A percentile compares a stretch with the other conserved stretches of the same genome.
phyloP scores from a whole-genome alignment of 1,140 invertebrate genomes.

The Diachasmimorpha longicaudata region DNA sequence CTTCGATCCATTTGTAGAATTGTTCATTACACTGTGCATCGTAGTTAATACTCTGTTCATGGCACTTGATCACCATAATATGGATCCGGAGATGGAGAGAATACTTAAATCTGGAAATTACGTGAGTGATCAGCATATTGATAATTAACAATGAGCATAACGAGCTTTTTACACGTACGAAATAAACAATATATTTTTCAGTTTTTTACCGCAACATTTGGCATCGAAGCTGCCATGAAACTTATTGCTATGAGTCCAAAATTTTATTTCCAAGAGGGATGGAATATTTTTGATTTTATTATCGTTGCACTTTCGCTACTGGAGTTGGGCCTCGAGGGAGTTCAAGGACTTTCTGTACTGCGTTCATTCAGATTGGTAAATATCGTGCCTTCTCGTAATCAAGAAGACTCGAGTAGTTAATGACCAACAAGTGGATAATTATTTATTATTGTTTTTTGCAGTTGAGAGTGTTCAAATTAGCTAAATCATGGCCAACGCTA shows the following conservation, averaged over 20 bases:
- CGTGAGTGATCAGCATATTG: conserved; percentile 70
- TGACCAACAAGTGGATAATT: not conserved
- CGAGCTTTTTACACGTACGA: no score
- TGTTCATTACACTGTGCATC: conserved; percentile 98
- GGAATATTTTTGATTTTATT: conserved; percentile 99
- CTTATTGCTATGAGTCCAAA: conserved; percentile 96
- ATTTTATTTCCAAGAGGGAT: conserved; percentile 97
- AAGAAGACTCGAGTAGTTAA: no score
- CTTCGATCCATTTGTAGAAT: conserved; percentile 97
- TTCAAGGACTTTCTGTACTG: conserved; percentile 94
- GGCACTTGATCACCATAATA: conserved; percentile 95
- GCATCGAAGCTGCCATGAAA: conserved; percentile 94
- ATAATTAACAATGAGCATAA: no score
- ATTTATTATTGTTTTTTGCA: conserved; percentile 60
- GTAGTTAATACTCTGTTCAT: conserved; percentile 98
- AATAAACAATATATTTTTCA: conserved; percentile 59
- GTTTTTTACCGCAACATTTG: conserved; percentile 98
- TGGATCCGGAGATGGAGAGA: conserved; percentile 84
- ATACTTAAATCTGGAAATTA: conserved; percentile 93
- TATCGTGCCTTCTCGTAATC: not conserved
- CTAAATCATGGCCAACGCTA: conserved; percentile 98
- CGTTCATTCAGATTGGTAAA: conserved; percentile 95
- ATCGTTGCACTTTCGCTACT: conserved; percentile 95
- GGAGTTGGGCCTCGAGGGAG: conserved; percentile 90
- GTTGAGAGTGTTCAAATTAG: conserved; percentile 98